Evolutionary conservation across 2,113 vertebrate genomes (phyloP).

Genomic region (Malaclemys terrapin): DNA sequence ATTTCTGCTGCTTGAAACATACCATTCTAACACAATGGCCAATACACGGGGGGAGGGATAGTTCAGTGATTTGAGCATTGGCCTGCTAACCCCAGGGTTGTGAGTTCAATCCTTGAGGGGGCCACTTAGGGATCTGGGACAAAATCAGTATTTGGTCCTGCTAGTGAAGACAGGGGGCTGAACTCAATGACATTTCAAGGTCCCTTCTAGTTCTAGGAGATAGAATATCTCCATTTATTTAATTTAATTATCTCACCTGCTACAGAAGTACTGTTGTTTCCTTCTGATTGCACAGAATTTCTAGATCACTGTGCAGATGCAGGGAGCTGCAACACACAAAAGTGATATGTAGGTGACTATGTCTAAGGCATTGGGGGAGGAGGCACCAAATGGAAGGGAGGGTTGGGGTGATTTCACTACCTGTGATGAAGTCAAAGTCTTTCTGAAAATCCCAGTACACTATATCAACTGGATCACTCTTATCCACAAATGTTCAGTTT

Average conservation of each 20-base stretch:
- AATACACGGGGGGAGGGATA: neutral
- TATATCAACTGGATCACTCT: too few relatives aligned
- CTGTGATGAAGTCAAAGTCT: neutral
- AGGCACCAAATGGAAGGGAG: neutral
- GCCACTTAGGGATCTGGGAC: too few relatives aligned
- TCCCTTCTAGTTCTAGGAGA: too few relatives aligned
- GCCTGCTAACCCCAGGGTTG: too few relatives aligned
- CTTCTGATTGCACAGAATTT: neutral
- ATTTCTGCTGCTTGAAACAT: neutral
- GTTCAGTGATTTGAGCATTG: too few relatives aligned
- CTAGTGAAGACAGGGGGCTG: too few relatives aligned
- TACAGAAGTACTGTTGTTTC: neutral
- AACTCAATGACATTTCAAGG: too few relatives aligned
- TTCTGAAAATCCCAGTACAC: neutral
- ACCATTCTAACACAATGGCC: neutral
- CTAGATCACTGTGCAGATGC: neutral
- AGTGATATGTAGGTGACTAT: neutral
- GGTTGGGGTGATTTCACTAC: neutral
- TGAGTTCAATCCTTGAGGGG: too few relatives aligned
- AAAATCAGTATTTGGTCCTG: too few relatives aligned
- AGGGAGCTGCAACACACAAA: neutral
- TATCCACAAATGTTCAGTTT: neutral
- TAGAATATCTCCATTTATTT: too few relatives aligned
- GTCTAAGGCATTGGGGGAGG: neutral
- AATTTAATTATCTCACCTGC: neutral